Conservation (phyloP, 2,797 vertebrate species). For the Ptychobarbus kaznakovi region DNA sequence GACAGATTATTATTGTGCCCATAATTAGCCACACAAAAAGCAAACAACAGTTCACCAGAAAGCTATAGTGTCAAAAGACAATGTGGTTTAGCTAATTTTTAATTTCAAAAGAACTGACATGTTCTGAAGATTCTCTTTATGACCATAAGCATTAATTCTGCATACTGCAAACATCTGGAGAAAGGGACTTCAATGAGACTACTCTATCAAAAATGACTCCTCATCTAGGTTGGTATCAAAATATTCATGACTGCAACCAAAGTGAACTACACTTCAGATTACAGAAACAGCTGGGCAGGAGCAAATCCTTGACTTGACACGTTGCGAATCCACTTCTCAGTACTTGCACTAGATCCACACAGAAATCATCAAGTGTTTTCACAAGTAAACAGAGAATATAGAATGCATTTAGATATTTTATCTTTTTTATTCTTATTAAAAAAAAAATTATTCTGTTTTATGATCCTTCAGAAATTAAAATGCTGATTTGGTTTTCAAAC, state of each 20-base stretch:
- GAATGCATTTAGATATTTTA: not conserved
- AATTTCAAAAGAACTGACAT: constrained; percentile 78
- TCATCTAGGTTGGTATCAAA: constrained; percentile 53
- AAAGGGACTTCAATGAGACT: constrained; percentile 79
- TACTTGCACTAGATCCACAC: not conserved
- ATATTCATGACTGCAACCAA: constrained; percentile 60
- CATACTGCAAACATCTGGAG: constrained; percentile 81
- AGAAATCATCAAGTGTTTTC: not conserved
- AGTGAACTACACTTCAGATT: constrained; percentile 63
- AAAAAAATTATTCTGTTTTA: too few relatives aligned
- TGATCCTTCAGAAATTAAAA: not conserved
- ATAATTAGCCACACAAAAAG: constrained; percentile 72
- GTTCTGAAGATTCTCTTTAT: constrained; percentile 76
- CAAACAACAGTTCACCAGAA: constrained; percentile 70
- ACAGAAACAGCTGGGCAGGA: constrained; percentile 69
- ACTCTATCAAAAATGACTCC: constrained; percentile 74
- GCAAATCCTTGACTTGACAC: not conserved
- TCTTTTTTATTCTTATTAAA: not conserved
- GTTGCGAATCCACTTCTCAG: not conserved
- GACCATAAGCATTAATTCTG: constrained; percentile 78
- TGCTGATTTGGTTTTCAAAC: not conserved
- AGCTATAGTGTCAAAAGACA: constrained; percentile 68
- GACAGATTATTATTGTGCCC: constrained; percentile 66
- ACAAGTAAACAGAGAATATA: not conserved
- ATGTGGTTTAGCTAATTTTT: constrained; percentile 73